These are phyloP conservation scores for Tridacna gigas DNA, from an alignment of 2,888 invertebrate species.

Conservation along the genomic window DNA sequence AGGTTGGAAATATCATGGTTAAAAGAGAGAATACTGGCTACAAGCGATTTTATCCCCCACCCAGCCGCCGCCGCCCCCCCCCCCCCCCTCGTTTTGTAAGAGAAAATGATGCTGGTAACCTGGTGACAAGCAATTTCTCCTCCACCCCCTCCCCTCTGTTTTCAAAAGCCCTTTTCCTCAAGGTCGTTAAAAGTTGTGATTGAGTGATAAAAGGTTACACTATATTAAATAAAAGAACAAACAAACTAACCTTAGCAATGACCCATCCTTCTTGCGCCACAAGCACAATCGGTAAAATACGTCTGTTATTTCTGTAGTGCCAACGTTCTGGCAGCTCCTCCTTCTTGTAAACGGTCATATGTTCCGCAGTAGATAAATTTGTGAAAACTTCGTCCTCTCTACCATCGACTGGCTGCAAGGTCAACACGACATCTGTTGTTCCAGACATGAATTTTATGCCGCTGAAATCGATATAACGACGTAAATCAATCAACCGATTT, in stretches of 20 bases:
- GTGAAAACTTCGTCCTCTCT: constrained; percentile 62
- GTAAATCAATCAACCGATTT: constrained; percentile 63
- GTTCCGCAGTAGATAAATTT: constrained; percentile 58
- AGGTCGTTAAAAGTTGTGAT: too few relatives aligned
- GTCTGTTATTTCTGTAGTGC: constrained; percentile 88
- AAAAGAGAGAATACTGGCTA: too few relatives aligned
- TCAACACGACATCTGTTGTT: constrained; percentile 57
- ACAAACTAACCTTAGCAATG: constrained; percentile 63
- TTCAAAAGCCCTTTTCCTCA: too few relatives aligned
- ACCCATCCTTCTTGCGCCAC: constrained; percentile 88
- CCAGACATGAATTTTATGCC: constrained; percentile 55
- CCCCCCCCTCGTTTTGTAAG: too few relatives aligned
- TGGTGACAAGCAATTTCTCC: too few relatives aligned
- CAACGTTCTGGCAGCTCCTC: constrained; percentile 88
- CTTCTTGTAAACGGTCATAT: constrained; percentile 87
- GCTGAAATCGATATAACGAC: constrained; percentile 55
- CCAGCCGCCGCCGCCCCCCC: too few relatives aligned
- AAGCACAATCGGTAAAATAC: constrained; percentile 88
- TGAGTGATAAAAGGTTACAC: too few relatives aligned
- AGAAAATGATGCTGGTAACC: too few relatives aligned
- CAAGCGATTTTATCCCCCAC: too few relatives aligned
- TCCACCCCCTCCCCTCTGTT: too few relatives aligned
- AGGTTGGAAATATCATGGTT: too few relatives aligned
- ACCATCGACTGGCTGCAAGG: constrained; percentile 63
- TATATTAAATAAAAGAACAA: too few relatives aligned